phyloP scores from a whole-genome alignment of 2,888 invertebrate genomes.

The Pseudoips prasinana region DNA sequence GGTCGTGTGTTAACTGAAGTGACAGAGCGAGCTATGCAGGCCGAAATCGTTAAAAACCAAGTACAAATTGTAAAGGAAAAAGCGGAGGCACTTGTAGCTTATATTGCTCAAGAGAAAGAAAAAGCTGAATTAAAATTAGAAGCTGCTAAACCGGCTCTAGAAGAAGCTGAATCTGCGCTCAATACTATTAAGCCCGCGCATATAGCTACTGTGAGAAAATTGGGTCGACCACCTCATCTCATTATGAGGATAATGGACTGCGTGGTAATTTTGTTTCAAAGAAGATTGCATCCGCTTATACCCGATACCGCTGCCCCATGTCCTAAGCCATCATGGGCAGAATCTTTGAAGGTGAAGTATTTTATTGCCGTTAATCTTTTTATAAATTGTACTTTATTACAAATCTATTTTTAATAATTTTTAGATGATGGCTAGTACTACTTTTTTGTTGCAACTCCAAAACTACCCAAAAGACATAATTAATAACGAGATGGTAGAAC shows the following conservation, averaged over 20 bases:
- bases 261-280: slow-evolving; percentile 95
- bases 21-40: slow-evolving; percentile 96
- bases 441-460: slow-evolving; percentile 94
- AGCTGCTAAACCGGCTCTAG: slow-evolving; percentile 96
- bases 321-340: slow-evolving; percentile 97
- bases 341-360: slow-evolving; percentile 90
- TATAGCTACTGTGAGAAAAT: slow-evolving; percentile 96
- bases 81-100: slow-evolving; percentile 93
- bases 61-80: slow-evolving; percentile 98
- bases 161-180: slow-evolving; percentile 96
- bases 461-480: slow-evolving; percentile 98
- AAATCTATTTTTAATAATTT: slow-evolving; percentile 1
- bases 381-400: background rate
- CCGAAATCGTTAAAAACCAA: slow-evolving; percentile 97
- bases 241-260: slow-evolving; percentile 99
- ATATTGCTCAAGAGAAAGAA: slow-evolving; percentile 94
- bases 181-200: slow-evolving; percentile 98
- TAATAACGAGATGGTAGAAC: slow-evolving; percentile 98
- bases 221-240: slow-evolving; percentile 97
- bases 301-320: slow-evolving; percentile 91
- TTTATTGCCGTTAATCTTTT: background rate
- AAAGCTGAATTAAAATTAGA: slow-evolving; percentile 96
- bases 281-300: slow-evolving; percentile 91
- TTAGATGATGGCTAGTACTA: slow-evolving; percentile 97
- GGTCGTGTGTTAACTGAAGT: slow-evolving; percentile 94